Percentiles rank a stretch among this genome's conserved stretches.
Conservation (phyloP, 92 coral and sea anemone species). For the Paramuricea clavata region DNA sequence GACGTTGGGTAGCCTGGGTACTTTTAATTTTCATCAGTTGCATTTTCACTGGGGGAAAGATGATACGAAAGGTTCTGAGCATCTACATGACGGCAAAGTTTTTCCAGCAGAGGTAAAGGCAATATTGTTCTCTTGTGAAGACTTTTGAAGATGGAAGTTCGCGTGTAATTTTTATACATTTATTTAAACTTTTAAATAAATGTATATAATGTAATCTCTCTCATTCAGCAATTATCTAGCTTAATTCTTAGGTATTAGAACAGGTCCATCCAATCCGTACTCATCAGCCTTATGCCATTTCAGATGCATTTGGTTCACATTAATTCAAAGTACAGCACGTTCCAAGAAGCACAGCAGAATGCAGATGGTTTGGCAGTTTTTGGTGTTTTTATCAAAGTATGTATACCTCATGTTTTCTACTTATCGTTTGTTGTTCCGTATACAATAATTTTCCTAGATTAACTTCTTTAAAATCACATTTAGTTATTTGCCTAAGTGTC, state of each 20-base stretch:
- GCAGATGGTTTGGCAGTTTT: neutral
- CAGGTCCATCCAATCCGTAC: neutral
- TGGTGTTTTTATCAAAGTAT: neutral
- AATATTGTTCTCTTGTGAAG: neutral
- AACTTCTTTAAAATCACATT: too few relatives aligned
- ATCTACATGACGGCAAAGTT: neutral
- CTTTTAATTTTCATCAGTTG: neutral
- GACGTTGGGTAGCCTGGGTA: neutral
- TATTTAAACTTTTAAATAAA: too few relatives aligned
- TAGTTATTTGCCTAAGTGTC: too few relatives aligned
- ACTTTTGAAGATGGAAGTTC: neutral
- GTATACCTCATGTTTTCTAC: too few relatives aligned
- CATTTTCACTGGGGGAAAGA: constrained; percentile 29
- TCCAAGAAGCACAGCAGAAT: neutral
- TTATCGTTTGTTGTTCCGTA: too few relatives aligned
- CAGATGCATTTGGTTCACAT: constrained; percentile 14
- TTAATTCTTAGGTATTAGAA: too few relatives aligned
- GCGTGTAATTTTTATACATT: too few relatives aligned
- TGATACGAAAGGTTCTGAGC: neutral
- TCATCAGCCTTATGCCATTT: too few relatives aligned
- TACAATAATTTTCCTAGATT: too few relatives aligned
- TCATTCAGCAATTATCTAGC: too few relatives aligned
- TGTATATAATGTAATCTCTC: too few relatives aligned
- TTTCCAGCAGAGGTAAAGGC: constrained; percentile 14
- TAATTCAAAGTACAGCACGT: neutral